phyloP scores from a whole-genome alignment of 2,888 invertebrate species.

The Platycheirus rosarum region DNA sequence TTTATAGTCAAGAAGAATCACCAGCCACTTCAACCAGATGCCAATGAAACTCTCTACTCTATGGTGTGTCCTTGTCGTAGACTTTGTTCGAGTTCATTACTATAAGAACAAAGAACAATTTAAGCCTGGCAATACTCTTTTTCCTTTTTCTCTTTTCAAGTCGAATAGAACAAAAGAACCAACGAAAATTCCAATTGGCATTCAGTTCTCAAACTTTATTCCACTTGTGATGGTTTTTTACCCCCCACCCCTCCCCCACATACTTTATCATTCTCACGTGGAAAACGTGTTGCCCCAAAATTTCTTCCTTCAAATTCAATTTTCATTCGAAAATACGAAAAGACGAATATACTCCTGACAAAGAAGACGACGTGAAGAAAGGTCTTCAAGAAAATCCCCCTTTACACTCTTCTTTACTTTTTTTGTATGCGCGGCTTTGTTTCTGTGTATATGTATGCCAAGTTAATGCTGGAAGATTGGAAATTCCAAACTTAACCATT shows the following conservation, averaged over 20 bases:
- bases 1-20: constrained; percentile 31
- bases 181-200: constrained; percentile 45
- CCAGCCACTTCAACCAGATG: constrained; percentile 33
- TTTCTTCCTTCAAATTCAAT: constrained; percentile 31
- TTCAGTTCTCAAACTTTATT: constrained; percentile 32
- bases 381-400: not conserved
- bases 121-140: constrained; percentile 65
- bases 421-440: constrained; percentile 11
- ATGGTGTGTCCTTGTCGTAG: constrained; percentile 12
- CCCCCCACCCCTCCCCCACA: not conserved
- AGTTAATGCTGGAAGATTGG: constrained; percentile 57
- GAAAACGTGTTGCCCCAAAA: constrained; percentile 23
- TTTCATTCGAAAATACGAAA: constrained; percentile 9
- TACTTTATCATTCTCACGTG: constrained; percentile 2
- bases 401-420: not conserved
- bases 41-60: constrained; percentile 15
- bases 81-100: constrained; percentile 51
- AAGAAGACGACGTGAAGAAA: not conserved
- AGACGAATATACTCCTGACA: not conserved
- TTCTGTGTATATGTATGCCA: constrained; percentile 20
- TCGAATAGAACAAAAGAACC: constrained; percentile 22
- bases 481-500: constrained; percentile 51
- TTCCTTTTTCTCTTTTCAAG: constrained; percentile 20
- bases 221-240: constrained; percentile 5
- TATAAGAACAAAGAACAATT: constrained; percentile 62